phyloP scores from a whole-genome alignment of 2,113 vertebrate species.

The Psittacara wagleri region DNA sequence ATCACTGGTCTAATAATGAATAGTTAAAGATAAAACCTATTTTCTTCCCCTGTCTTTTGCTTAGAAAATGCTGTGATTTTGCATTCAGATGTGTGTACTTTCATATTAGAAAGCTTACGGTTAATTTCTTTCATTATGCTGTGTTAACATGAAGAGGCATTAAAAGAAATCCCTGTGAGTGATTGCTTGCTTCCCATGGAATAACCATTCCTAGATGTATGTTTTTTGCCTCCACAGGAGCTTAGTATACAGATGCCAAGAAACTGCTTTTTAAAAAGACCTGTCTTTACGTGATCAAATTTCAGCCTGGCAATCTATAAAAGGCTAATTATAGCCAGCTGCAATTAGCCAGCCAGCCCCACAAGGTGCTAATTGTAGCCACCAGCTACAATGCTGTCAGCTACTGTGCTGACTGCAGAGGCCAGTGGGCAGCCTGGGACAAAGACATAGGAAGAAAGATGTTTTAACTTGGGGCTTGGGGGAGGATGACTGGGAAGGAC shows the following conservation, averaged over 20 bases:
- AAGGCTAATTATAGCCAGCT: neutral
- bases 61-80: neutral
- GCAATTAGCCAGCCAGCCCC: neutral
- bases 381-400: neutral
- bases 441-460: neutral
- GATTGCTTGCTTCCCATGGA: neutral
- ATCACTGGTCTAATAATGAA: neutral
- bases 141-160: neutral
- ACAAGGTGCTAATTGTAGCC: neutral
- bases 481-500: neutral
- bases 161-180: neutral
- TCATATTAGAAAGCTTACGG: neutral
- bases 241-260: neutral
- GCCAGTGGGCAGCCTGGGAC: accelerated
- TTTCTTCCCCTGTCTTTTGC: neutral
- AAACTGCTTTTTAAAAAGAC: neutral
- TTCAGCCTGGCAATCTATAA: neutral
- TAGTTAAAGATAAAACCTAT: neutral
- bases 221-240: neutral
- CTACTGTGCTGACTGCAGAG: neutral
- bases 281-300: neutral
- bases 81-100: neutral
- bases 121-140: neutral
- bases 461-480: neutral
- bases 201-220: neutral